Evolutionary conservation across 2,797 vertebrate genomes (phyloP).

Genomic region (Enteromius thamalakanensis): DNA sequence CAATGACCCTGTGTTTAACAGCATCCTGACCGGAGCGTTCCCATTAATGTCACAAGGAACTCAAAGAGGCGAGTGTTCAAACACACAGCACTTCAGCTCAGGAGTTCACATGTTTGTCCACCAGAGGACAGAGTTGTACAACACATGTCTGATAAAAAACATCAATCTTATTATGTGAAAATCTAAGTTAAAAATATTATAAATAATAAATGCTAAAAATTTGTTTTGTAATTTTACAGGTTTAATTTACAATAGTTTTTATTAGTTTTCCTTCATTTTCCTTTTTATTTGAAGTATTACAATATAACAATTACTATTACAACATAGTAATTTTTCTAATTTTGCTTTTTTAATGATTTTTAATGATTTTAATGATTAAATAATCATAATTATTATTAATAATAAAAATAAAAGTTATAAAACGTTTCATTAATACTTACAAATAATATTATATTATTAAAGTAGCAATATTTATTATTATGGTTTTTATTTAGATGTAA

Average conservation of each 20-base stretch:
- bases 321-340: not conserved
- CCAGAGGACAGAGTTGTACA: conserved; percentile 34
- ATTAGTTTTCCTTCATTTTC: not conserved
- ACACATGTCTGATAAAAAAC: not conserved
- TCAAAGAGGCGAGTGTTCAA: conserved; percentile 72
- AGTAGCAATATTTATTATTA: not conserved
- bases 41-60: conserved; percentile 77
- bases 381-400: not conserved
- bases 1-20: conserved; percentile 92
- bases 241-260: not conserved
- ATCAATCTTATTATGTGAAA: not conserved
- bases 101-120: conserved; percentile 33
- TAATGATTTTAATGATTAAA: no score
- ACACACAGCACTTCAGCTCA: not conserved
- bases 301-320: no score
- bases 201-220: not conserved
- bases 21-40: conserved; percentile 93
- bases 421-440: not conserved
- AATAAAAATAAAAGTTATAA: not conserved
- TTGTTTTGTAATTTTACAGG: not conserved
- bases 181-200: not conserved
- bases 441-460: not conserved
- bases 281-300: not conserved
- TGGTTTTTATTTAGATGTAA: not conserved
- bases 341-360: not conserved